Percentiles rank a stretch among this genome's conserved stretches.
phyloP scores from a whole-genome alignment of 2,888 invertebrate species.

The Tipula unca region DNA sequence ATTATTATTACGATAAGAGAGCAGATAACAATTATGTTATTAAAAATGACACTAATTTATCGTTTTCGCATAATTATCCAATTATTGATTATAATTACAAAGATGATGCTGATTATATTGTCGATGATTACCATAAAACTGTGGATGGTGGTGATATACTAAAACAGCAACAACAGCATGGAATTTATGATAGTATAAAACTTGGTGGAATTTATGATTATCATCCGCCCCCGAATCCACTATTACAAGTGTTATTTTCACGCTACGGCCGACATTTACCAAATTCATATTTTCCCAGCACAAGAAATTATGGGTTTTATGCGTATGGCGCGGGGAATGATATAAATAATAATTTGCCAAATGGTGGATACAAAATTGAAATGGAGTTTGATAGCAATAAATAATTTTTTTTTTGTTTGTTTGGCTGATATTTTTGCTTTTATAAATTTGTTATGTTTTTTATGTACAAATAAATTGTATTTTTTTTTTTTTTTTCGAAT shows the following conservation, averaged over 20 bases:
- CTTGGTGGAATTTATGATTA: neutral
- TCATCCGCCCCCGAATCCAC: conserved; percentile 20
- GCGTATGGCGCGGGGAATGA: conserved; percentile 25
- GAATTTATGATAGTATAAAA: neutral
- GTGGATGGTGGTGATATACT: too few species aligned
- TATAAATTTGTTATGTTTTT: neutral
- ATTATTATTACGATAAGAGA: neutral
- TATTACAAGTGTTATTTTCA: conserved; percentile 22
- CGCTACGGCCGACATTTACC: conserved; percentile 21
- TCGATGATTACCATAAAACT: neutral
- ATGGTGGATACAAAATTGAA: conserved; percentile 25
- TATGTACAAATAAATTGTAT: neutral
- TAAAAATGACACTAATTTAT: neutral
- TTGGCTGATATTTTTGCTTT: neutral
- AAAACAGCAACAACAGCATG: neutral
- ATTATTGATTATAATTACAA: neutral
- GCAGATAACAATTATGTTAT: neutral
- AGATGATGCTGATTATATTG: neutral
- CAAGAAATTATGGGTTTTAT: conserved; percentile 24
- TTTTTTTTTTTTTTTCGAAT: neutral
- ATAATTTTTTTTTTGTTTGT: neutral
- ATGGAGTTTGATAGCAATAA: conserved; percentile 21
- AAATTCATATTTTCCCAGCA: conserved; percentile 23
- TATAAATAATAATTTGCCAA: conserved; percentile 26
- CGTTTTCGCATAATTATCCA: neutral